A percentile compares a stretch with the other conserved stretches of the same genome.
These are phyloP conservation scores for Fissipunctia ypsillon DNA, from an alignment of 2,888 invertebrate species.

Conservation along the genomic window DNA sequence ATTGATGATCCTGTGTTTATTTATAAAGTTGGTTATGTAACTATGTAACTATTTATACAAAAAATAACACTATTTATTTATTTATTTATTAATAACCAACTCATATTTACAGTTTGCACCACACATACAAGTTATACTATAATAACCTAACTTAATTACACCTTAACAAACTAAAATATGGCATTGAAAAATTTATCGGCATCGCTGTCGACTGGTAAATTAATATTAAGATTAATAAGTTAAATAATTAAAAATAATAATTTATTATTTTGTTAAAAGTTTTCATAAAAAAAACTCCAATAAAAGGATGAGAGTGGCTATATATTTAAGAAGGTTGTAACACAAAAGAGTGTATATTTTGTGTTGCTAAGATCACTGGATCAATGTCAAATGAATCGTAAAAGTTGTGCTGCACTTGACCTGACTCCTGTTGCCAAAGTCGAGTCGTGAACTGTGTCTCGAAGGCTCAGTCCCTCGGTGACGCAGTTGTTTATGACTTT, in stretches of 20 bases:
- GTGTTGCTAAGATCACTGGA: neutral
- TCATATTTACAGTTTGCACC: too few species aligned
- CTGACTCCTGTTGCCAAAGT: neutral
- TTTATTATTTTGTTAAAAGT: neutral
- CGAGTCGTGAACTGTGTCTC: neutral
- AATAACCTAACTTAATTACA: neutral
- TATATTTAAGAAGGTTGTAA: neutral
- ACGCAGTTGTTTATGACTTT: neutral
- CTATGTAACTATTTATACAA: neutral
- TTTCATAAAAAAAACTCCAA: neutral
- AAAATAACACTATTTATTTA: too few species aligned
- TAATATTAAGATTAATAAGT: neutral
- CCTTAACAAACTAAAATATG: neutral
- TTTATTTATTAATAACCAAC: too few species aligned
- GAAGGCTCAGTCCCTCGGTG: neutral
- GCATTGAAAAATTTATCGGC: too few species aligned
- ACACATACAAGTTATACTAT: too few species aligned
- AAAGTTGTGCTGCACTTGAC: neutral
- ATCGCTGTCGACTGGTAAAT: neutral
- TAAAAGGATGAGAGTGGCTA: neutral
- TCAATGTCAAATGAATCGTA: neutral
- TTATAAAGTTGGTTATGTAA: neutral
- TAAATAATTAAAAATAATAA: neutral
- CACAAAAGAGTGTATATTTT: neutral
- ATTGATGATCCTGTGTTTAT: slow-evolving; percentile 19